phyloP scores from a whole-genome alignment of 2,113 vertebrate species.

The Philantomba maxwellii region DNA sequence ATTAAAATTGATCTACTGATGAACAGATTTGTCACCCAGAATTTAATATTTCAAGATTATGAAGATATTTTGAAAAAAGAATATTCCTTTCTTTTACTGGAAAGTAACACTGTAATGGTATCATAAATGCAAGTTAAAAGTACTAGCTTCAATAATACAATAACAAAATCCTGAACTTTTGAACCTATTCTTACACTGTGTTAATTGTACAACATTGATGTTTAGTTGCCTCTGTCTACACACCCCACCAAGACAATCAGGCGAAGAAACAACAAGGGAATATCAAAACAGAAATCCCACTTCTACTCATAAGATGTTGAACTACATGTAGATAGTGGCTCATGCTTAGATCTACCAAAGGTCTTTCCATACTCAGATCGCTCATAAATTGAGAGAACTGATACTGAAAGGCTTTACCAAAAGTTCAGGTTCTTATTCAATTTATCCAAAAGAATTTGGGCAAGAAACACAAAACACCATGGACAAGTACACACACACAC shows the following conservation, averaged over 20 bases:
- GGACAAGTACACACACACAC: not conserved
- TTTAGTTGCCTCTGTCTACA: not conserved
- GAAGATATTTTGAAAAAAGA: not conserved
- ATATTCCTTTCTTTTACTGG: not conserved
- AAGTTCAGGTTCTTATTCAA: not conserved
- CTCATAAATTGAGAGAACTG: not conserved
- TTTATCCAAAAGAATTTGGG: not conserved
- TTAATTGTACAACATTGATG: not conserved
- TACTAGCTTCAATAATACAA: not conserved
- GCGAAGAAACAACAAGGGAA: fast-evolving
- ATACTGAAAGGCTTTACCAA: not conserved
- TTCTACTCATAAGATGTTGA: not conserved
- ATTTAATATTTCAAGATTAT: constrained; percentile 14
- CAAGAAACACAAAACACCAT: not conserved
- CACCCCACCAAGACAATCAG: not conserved
- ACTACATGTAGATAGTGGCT: not conserved
- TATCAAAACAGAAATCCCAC: not conserved
- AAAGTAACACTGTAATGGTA: not conserved
- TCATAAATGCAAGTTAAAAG: not conserved
- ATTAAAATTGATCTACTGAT: not conserved
- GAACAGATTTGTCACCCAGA: not conserved
- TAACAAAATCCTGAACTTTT: not conserved
- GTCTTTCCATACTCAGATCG: not conserved
- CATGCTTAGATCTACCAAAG: not conserved
- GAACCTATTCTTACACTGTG: not conserved